Percentiles rank a stretch among this genome's conserved stretches.
Evolutionary conservation across 2,797 vertebrate genomes (phyloP).

Genomic region (Gallinago stenura): DNA sequence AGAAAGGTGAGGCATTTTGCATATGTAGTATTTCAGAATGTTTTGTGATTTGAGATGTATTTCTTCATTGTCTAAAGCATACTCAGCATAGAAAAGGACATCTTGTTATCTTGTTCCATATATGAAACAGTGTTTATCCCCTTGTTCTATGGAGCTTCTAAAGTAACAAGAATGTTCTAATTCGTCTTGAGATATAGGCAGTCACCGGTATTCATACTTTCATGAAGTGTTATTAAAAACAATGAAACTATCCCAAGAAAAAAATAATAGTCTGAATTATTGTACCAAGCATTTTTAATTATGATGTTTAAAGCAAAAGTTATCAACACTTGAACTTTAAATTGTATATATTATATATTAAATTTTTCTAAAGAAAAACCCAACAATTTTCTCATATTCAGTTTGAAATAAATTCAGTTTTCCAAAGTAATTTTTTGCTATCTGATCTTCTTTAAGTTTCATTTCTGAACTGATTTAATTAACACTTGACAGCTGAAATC

Average conservation of each 20-base stretch:
- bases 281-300: neutral
- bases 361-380: neutral
- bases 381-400: neutral
- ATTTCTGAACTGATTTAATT: neutral
- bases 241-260: neutral
- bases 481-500: neutral
- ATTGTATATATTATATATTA: neutral
- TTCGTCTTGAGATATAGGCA: neutral
- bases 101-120: neutral
- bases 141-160: neutral
- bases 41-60: neutral
- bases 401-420: neutral
- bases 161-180: neutral
- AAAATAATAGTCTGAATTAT: neutral
- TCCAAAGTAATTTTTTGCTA: neutral
- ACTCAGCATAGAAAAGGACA: neutral
- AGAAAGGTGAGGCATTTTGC: neutral
- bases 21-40: slow-evolving; percentile 28
- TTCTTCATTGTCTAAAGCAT: neutral
- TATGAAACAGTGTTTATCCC: neutral
- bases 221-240: neutral
- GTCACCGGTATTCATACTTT: neutral
- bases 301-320: neutral
- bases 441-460: neutral
- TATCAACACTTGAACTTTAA: neutral